Base-by-base conservation (phyloP, 2,113 vertebrate species). In the Chaetura pelagica region DNA sequence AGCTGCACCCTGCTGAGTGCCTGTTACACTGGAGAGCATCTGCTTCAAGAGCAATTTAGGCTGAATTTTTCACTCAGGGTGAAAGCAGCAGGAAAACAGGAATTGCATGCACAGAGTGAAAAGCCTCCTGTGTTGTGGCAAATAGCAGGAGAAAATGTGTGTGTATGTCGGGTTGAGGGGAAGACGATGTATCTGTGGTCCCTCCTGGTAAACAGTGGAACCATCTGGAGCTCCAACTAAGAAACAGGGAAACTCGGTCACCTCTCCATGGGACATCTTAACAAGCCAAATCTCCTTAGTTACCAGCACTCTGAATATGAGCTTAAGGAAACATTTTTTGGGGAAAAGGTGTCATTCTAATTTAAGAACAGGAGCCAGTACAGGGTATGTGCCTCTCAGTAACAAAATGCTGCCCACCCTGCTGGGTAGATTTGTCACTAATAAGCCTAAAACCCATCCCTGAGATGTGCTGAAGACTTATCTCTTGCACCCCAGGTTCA, bases 121-220 rank as follows among this genome's bases (percentile, higher is more conserved):
- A 84, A 89, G 34, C 49, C 12, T 68, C 35, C 48, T 2, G 1
- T 38, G 32, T 42, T 61, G 46, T n/a, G 52, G 22, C 55, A 49
- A 87, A 77, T 11, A 62, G 34, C 46, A 51, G 44, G 23, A 80
- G 49, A 80, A 75, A 59, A 9, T 7, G 14, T 21, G 40, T 27
- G 35, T 2, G 3, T 0, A 0, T 40, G 57, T 66, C 3, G 3
- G 11, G 44, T 11, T 72, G 34, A 34, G 35, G 48, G 19, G 40
- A 35, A 38, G 46, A 23, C 0, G 1, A 12, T 12, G 12, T 14
- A 44, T 15, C 66, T 57, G 15, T 10, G 3, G 26, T 73, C 11
- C 11, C 38, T 61, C 42, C 29, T 10, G n/a, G 69, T 16, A 52
- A 69, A 69, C 40, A 62, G 19, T 1, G 3, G 62, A 79, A 57